Percentiles rank a stretch among this genome's conserved stretches.
Evolutionary conservation across 2,797 vertebrate genomes (phyloP).

Genomic region (Australoheros facetus): DNA sequence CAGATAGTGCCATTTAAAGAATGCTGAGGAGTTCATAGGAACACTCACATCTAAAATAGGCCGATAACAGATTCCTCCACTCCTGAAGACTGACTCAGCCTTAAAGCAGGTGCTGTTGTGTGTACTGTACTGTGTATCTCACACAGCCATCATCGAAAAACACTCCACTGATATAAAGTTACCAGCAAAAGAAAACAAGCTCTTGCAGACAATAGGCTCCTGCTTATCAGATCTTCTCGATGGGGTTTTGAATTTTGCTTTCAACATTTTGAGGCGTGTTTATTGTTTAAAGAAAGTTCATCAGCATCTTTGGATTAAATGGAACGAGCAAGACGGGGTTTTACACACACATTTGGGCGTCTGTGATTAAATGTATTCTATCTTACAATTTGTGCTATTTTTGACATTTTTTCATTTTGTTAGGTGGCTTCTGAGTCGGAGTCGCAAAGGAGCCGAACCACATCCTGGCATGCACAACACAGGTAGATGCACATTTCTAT

Average conservation of each 20-base stretch:
- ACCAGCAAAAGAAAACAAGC: conserved; percentile 27
- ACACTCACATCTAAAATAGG: conserved; percentile 25
- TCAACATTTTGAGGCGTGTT: not conserved
- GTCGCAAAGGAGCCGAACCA: not conserved
- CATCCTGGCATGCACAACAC: not conserved
- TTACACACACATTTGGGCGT: not conserved
- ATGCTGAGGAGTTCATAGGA: conserved; percentile 44
- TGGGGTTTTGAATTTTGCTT: not conserved
- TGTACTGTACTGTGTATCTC: conserved; percentile 2
- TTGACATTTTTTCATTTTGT: not conserved
- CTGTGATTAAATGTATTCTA: not conserved
- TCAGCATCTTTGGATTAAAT: not conserved
- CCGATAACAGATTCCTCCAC: conserved; percentile 41
- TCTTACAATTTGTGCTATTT: not conserved
- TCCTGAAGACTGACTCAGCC: not conserved
- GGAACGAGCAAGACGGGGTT: not conserved
- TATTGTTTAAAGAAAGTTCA: not conserved
- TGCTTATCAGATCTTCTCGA: conserved; percentile 47
- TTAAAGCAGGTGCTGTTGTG: not conserved
- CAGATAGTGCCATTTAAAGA: conserved; percentile 60
- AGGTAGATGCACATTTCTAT: not conserved
- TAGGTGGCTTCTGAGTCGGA: not conserved
- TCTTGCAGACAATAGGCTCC: conserved; percentile 1
- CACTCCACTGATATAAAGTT: not conserved
- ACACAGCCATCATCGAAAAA: conserved; percentile 3